phyloP scores from a whole-genome alignment of 2,888 invertebrate genomes.

The Cephus nigrinus region DNA sequence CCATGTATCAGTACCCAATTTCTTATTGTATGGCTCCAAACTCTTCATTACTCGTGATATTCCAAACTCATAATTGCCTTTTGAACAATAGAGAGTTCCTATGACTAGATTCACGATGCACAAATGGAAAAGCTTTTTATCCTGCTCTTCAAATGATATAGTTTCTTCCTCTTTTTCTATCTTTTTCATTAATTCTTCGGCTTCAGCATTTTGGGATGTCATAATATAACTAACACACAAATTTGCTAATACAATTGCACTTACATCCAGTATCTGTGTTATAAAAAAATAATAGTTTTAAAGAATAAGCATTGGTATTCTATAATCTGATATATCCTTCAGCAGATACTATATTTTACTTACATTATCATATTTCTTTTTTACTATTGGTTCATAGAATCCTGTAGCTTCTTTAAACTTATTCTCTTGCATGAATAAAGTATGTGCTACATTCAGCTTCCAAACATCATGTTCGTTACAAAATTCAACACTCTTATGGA shows the following conservation, averaged over 20 bases:
- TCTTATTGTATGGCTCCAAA: conserved; percentile 91
- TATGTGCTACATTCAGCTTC: conserved; percentile 98
- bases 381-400: conserved; percentile 98
- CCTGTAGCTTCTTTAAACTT: conserved; percentile 98
- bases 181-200: conserved; percentile 97
- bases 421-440: conserved; percentile 98
- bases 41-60: conserved; percentile 97
- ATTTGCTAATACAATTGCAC: conserved; percentile 98
- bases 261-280: conserved; percentile 86
- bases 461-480: conserved; percentile 97
- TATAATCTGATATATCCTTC: conserved; percentile 1
- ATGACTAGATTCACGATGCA: conserved; percentile 99
- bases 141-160: conserved; percentile 90
- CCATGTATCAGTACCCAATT: conserved; percentile 98
- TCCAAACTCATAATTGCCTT: conserved; percentile 99
- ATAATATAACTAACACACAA: conserved; percentile 99
- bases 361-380: conserved; percentile 91
- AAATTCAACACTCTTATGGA: conserved; percentile 96
- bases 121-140: conserved; percentile 93
- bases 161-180: conserved; percentile 98
- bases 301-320: not conserved
- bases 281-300: conserved; percentile 5
- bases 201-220: conserved; percentile 98
- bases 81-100: conserved; percentile 97
- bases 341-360: conserved; percentile 30